These are phyloP conservation scores for Thripadectes ignobilis DNA, from an alignment of 2,797 vertebrate species.

Conservation along the genomic window DNA sequence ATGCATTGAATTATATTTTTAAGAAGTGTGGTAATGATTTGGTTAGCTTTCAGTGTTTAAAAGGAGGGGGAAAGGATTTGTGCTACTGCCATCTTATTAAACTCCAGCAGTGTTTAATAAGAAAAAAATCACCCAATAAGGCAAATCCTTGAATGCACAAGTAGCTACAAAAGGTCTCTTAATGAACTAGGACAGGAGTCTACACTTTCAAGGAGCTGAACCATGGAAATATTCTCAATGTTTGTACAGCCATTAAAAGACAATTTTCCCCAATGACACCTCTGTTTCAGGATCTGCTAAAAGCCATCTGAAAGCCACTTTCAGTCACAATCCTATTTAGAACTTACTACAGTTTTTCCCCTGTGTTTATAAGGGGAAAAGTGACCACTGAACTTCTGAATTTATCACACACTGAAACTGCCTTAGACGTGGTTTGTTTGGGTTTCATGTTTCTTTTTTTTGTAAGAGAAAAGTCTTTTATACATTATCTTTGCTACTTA, in stretches of 20 bases:
- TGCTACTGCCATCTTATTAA: slow-evolving; percentile 54
- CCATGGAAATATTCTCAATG: neutral
- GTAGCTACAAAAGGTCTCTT: slow-evolving; percentile 16
- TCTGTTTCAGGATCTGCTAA: slow-evolving; percentile 39
- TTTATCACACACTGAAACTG: slow-evolving; percentile 55
- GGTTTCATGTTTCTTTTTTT: slow-evolving; percentile 55
- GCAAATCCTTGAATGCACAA: slow-evolving; percentile 55
- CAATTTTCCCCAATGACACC: neutral
- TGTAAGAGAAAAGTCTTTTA: slow-evolving; percentile 66
- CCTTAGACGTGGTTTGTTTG: slow-evolving; percentile 56
- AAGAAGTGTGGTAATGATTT: slow-evolving; percentile 14
- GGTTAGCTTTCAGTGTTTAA: slow-evolving; percentile 53
- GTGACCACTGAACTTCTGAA: slow-evolving; percentile 38
- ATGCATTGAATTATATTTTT: slow-evolving; percentile 33
- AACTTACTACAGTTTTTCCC: neutral
- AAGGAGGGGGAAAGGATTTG: slow-evolving; percentile 22
- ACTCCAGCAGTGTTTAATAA: slow-evolving; percentile 49
- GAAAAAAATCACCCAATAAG: slow-evolving; percentile 39
- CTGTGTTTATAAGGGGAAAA: neutral
- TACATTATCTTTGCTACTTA: slow-evolving; percentile 67
- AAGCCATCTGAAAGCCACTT: slow-evolving; percentile 61
- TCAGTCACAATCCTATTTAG: slow-evolving; percentile 25
- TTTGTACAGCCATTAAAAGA: slow-evolving; percentile 51
- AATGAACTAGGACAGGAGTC: slow-evolving; percentile 14
- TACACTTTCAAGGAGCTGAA: slow-evolving; percentile 25